Percentiles rank a stretch among this genome's conserved stretches.
Evolutionary conservation across 2,888 invertebrate genomes (phyloP).

Genomic region (Antheraea yamamai): DNA sequence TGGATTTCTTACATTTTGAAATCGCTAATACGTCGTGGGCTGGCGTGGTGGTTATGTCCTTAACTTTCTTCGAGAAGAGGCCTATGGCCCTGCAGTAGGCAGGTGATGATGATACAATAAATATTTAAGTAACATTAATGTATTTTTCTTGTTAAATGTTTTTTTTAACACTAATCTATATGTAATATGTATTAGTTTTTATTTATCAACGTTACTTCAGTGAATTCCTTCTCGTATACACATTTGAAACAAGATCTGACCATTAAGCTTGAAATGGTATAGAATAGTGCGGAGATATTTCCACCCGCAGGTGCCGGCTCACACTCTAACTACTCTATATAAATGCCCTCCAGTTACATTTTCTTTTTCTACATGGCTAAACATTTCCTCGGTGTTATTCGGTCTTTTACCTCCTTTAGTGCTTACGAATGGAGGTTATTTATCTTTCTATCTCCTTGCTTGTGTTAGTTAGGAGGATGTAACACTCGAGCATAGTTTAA

Average conservation of each 20-base stretch:
- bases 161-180: not conserved
- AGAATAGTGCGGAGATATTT: constrained; percentile 49
- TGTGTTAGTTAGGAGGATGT: not conserved
- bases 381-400: constrained; percentile 36
- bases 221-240: not conserved
- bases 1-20: no score
- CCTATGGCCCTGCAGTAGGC: no score
- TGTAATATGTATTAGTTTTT: not conserved
- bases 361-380: constrained; percentile 52
- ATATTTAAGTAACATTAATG: no score
- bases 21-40: no score
- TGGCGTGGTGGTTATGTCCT: no score
- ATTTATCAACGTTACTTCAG: not conserved
- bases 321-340: constrained; percentile 56
- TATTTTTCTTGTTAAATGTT: no score
- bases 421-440: constrained; percentile 35
- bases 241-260: not conserved
- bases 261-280: constrained; percentile 12
- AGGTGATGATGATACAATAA: no score
- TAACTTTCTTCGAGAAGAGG: no score
- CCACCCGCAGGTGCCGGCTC: constrained; percentile 60
- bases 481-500: not conserved
- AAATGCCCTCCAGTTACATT: constrained; percentile 63
- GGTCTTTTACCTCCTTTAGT: constrained; percentile 15
- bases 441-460: constrained; percentile 22